Evolutionary conservation across 2,113 vertebrate species (phyloP), one percentile per base, ranked within the genome.

Genomic region (Reinhardtius hippoglossoides): DNA sequence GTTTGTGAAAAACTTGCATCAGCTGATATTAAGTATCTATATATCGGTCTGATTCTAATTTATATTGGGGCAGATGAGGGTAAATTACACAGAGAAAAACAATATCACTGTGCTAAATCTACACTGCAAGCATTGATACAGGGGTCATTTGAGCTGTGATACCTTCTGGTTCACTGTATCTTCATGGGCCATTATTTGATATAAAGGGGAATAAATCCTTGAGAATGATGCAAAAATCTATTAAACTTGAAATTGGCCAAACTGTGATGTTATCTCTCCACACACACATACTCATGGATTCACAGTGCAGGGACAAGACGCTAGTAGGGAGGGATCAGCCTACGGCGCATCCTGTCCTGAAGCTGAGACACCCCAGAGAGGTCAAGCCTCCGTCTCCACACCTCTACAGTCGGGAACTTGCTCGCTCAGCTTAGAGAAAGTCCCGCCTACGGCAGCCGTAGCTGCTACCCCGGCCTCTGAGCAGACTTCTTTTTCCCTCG

Each of bases 241-340:
- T 20, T 16, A 26, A 35, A 46, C 20, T 52, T 68, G 23, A 78
- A n/a, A 40, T 18, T 73, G 74, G 78, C 63, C 74, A 78, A 24
- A 72, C 37, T 80, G 48, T 89, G 77, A 86, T 83, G 55, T 84
- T 85, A 48, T 89, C 14, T 90, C 75, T 85, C 71, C 74, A 80
- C 74, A 59, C 18, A 62, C 56, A 1, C 74, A 67, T 9, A 18
- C 76, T 57, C 76, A 56, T 24, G 70, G 69, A 76, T 83, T 74
- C 77, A 83, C 89, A 93, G 91, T 82, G 79, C 79, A 71, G 74
- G 61, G 66, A 42, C 72, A 27, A 73, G 85, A 26, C 1, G 40
- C 20, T 63, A 57, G 16, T 83, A 79, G 56, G 59, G 67, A 67
- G 68, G 81, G 31, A 66, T 83, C 87, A 4, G 20, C 84, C 74